A percentile compares a stretch with the other conserved stretches of the same genome.
These are phyloP conservation scores for Thomomys bottae DNA, from an alignment of 2,113 vertebrate species.

Conservation along the genomic window DNA sequence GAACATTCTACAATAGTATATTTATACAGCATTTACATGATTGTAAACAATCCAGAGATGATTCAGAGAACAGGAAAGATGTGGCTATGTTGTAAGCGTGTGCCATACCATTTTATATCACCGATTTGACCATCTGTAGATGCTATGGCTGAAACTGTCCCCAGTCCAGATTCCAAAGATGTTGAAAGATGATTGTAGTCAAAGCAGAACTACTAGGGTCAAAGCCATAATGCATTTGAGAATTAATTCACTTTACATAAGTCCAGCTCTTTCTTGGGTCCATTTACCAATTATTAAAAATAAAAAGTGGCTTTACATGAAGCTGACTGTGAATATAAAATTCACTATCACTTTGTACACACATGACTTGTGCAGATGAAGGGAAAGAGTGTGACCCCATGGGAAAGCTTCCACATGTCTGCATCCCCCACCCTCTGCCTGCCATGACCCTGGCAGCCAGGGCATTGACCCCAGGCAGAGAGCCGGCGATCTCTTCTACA, in stretches of 20 bases:
- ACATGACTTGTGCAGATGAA: background rate
- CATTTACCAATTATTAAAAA: background rate
- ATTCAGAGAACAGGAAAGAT: background rate
- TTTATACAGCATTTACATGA: background rate
- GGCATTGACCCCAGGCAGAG: background rate
- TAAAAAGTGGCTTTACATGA: background rate
- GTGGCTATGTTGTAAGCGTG: no score
- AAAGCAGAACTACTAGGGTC: background rate
- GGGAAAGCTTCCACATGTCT: no score
- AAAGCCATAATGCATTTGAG: background rate
- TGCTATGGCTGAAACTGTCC: background rate
- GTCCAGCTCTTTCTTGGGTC: background rate
- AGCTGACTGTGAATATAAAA: background rate
- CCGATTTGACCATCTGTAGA: background rate
- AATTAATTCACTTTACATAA: background rate
- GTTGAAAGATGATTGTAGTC: background rate
- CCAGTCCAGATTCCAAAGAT: background rate
- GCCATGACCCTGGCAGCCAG: fast-evolving
- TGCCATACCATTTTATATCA: background rate
- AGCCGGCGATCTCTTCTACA: background rate
- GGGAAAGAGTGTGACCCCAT: background rate
- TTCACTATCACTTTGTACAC: background rate
- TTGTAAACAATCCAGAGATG: background rate
- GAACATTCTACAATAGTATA: no score
- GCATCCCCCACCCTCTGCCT: no score